Conservation (phyloP, 1,140 invertebrate genomes). For the Neotoxoptera formosana region DNA sequence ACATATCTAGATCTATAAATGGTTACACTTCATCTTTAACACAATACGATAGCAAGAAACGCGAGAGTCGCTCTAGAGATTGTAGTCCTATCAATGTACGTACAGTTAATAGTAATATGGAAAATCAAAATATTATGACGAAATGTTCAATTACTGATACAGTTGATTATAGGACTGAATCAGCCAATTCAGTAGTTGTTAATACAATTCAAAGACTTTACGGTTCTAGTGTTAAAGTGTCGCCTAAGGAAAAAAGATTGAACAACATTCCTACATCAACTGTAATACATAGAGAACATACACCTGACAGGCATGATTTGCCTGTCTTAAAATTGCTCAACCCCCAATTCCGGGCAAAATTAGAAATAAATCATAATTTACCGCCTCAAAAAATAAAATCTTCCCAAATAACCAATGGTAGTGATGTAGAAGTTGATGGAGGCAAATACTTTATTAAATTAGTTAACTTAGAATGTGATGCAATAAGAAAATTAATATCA, state of each 20-base stretch:
- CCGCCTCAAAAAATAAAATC: neutral
- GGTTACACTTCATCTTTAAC: conserved; percentile 53
- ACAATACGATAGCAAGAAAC: conserved; percentile 52
- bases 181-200: conserved; percentile 39
- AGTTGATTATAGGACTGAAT: conserved; percentile 53
- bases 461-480: conserved; percentile 52
- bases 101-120: conserved; percentile 33
- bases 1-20: conserved; percentile 55
- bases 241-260: conserved; percentile 33
- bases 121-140: conserved; percentile 38
- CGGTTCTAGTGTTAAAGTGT: conserved; percentile 53
- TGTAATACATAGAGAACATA: conserved; percentile 42
- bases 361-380: conserved; percentile 30
- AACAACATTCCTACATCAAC: conserved; percentile 48
- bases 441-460: conserved; percentile 45
- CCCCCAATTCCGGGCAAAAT: conserved; percentile 51
- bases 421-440: conserved; percentile 4
- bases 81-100: conserved; percentile 50
- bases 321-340: conserved; percentile 51
- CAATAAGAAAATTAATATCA: conserved; percentile 45
- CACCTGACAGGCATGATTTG: conserved; percentile 21
- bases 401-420: conserved; percentile 7
- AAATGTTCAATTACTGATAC: conserved; percentile 52
- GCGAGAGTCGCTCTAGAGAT: conserved; percentile 41
- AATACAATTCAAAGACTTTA: conserved; percentile 56